Percentiles rank a stretch among this genome's conserved stretches.
Conservation (phyloP, 2,888 invertebrate species). For the Drosophila fungiperda region DNA sequence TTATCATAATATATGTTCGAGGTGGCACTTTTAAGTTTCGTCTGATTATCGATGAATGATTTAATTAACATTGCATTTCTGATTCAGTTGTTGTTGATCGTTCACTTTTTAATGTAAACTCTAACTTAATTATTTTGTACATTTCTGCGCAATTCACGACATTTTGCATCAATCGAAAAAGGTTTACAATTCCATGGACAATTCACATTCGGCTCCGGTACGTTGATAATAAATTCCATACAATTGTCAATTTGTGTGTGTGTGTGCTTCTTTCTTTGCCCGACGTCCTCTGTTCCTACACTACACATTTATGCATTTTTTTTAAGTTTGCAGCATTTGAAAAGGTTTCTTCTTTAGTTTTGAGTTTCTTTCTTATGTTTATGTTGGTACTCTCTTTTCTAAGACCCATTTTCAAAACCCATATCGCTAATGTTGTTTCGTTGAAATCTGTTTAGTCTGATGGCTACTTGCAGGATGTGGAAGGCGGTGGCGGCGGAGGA, state of each 20-base stretch:
- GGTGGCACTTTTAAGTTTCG: neutral
- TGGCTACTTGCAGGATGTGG: conserved; percentile 84
- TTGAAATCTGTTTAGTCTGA: conserved; percentile 76
- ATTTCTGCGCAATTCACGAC: conserved; percentile 67
- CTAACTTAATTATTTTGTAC: conserved; percentile 52
- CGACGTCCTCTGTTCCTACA: conserved; percentile 3
- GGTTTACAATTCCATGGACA: conserved; percentile 90
- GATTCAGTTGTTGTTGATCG: conserved; percentile 20
- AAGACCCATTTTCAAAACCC: conserved; percentile 7
- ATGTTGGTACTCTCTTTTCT: conserved; percentile 16
- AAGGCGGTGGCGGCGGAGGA: conserved; percentile 61
- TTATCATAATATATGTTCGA: neutral
- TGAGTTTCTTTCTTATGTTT: conserved; percentile 9
- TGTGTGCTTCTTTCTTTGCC: conserved; percentile 20
- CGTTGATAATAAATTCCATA: conserved; percentile 80
- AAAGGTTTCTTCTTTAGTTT: conserved; percentile 5
- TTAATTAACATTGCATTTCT: conserved; percentile 13
- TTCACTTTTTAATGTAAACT: conserved; percentile 25
- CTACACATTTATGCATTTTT: conserved; percentile 14
- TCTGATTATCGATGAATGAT: neutral
- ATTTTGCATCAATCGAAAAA: conserved; percentile 78
- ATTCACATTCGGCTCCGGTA: conserved; percentile 86
- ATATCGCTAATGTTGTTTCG: conserved; percentile 44
- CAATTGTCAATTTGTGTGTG: conserved; percentile 20
- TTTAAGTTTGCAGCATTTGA: conserved; percentile 4